Evolutionary conservation across 2,888 invertebrate genomes (phyloP).

Genomic region (Tuta absoluta): DNA sequence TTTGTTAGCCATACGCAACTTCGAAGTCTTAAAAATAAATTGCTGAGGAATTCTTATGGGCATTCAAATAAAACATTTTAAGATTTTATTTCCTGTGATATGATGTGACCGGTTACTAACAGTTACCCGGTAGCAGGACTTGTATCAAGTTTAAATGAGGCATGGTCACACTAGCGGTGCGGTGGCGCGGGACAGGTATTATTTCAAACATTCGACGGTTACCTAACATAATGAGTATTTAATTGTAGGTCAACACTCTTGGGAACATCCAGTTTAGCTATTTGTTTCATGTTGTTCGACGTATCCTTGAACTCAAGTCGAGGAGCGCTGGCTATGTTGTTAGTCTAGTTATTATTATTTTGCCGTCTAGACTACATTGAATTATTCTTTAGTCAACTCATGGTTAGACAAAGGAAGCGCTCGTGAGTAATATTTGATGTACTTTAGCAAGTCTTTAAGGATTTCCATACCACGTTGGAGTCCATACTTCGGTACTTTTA

Average conservation of each 20-base stretch:
- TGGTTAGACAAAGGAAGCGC: slow-evolving; percentile 5
- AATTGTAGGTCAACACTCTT: slow-evolving; percentile 66
- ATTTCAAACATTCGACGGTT: slow-evolving; percentile 49
- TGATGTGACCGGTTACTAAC: not conserved
- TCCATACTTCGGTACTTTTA: not conserved
- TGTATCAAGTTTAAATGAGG: slow-evolving; percentile 14
- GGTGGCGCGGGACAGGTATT: slow-evolving; percentile 43
- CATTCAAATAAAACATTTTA: not conserved
- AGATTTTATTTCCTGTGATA: not conserved
- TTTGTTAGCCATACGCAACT: slow-evolving; percentile 31
- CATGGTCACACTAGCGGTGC: slow-evolving; percentile 41
- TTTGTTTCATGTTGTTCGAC: slow-evolving; percentile 37
- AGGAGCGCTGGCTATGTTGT: not conserved
- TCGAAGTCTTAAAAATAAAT: slow-evolving; percentile 28
- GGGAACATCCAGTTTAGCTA: slow-evolving; percentile 38
- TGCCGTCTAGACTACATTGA: slow-evolving; percentile 17
- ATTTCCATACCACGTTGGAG: not conserved
- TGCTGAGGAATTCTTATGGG: slow-evolving; percentile 25
- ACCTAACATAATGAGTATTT: slow-evolving; percentile 60
- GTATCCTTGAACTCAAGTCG: slow-evolving; percentile 31
- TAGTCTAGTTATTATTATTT: slow-evolving; percentile 12
- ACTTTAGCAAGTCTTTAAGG: not conserved
- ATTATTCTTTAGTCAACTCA: slow-evolving; percentile 5
- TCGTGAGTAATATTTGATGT: slow-evolving; percentile 1
- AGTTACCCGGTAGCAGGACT: not conserved